Base-by-base conservation (phyloP, 1,140 invertebrate species). In the Leptopilina boulardi region DNA sequence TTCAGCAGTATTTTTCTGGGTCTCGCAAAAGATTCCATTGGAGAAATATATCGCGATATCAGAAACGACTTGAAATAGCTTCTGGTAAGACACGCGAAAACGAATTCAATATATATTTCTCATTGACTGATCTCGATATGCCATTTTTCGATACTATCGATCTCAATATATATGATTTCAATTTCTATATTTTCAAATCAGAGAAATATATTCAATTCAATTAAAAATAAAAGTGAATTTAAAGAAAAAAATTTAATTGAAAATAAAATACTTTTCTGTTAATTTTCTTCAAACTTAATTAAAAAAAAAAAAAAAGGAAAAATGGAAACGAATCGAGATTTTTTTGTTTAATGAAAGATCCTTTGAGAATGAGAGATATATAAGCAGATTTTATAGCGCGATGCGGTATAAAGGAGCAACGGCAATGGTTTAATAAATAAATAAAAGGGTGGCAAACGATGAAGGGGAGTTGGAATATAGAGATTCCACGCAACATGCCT, bases 401-500 rank as follows among this genome's bases (percentile, higher is more conserved):
- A 9, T 38, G 10, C 10, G 21, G 23, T 30, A 66, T 13, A 21
- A 66, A 30, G 23, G 56, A 66, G 56, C 3, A 34, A 66, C 5
- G 1, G 18, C 10, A 26, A 59, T 9, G 54, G 54, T 6, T 77
- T 80, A 38, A 77, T 70, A 81, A 77, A 80, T 76, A 73, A 73
- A 47, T 71, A 15, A 70, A 73, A 34, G 11, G 21, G 15, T 41
- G 8, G 38, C 13, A n/a, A 18, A 75, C 70, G 19, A 18, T 26
- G 54, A 38, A 74, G 21, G 77, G 38, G 34, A 38, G 34, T 38
- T 38, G 75, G 59, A 82, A 81, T 74, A 84, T 70, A 76, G 19
- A 26, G 26, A 18, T 80, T 84, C 82, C 80, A 80, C 80, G 75
- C 80, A 80, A 71, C 77, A 82, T 87, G 82, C 83, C 84, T 82